Evolutionary conservation across 1,140 invertebrate genomes (phyloP).

Genomic region (Diabrotica virgifera): DNA sequence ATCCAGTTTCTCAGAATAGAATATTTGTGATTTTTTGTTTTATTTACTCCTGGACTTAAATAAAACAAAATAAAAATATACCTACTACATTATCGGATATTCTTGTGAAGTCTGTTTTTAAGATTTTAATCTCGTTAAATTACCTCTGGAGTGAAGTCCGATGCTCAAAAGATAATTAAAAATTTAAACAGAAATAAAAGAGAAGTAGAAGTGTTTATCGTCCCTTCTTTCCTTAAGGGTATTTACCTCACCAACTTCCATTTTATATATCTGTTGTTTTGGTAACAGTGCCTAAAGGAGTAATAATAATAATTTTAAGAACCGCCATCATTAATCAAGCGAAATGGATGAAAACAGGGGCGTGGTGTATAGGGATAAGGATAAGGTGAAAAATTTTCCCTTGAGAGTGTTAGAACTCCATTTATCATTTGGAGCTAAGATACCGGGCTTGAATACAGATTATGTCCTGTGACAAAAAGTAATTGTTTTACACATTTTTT

Average conservation of each 20-base stretch:
- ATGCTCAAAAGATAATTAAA: no score
- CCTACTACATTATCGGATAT: no score
- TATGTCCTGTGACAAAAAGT: background rate
- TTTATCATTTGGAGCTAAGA: constrained; percentile 2
- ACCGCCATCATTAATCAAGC: constrained; percentile 27
- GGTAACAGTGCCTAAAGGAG: constrained; percentile 1
- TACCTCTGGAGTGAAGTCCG: no score
- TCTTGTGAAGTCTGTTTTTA: no score
- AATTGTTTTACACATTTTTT: constrained; percentile 3
- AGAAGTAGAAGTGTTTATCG: background rate
- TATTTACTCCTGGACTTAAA: no score
- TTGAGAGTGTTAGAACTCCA: background rate
- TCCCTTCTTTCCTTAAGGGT: background rate
- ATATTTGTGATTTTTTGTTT: no score
- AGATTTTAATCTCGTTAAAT: no score
- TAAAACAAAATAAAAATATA: no score
- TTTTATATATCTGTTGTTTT: constrained; percentile 3
- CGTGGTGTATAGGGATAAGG: background rate
- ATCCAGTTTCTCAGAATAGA: no score
- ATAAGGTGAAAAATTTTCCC: background rate
- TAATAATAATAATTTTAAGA: constrained; percentile 1
- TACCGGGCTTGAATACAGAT: constrained; percentile 2
- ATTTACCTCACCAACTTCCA: background rate
- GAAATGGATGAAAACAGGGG: constrained; percentile 1
- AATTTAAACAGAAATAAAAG: background rate